phyloP scores from a whole-genome alignment of 2,888 invertebrate genomes.

The Bellardia bayeri region DNA sequence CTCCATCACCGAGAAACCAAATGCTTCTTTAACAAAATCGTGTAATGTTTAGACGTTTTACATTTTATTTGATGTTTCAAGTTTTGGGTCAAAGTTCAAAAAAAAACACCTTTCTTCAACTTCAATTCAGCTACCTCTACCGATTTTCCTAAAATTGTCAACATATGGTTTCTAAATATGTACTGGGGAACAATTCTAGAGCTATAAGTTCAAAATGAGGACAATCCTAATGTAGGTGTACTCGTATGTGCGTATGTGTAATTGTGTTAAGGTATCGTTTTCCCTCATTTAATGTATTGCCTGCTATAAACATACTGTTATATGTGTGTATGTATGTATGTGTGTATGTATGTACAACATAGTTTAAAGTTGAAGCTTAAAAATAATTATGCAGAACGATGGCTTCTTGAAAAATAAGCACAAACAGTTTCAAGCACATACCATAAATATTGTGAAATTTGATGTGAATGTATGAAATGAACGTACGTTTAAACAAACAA shows the following conservation, averaged over 20 bases:
- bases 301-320: neutral
- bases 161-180: too few relatives aligned
- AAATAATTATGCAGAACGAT: slow-evolving; percentile 72
- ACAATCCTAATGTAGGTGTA: neutral
- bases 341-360: neutral
- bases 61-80: too few relatives aligned
- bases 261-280: slow-evolving; percentile 49
- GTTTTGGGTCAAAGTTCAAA: too few relatives aligned
- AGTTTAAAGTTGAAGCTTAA: slow-evolving; percentile 69
- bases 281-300: slow-evolving; percentile 49
- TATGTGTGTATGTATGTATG: neutral
- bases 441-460: slow-evolving; percentile 64
- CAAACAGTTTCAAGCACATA: slow-evolving; percentile 64
- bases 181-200: too few relatives aligned
- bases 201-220: too few relatives aligned
- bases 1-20: too few relatives aligned
- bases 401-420: slow-evolving; percentile 69
- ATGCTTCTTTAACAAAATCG: too few relatives aligned
- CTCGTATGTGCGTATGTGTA: neutral
- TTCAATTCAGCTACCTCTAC: too few relatives aligned
- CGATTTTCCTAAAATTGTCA: too few relatives aligned
- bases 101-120: too few relatives aligned
- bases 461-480: slow-evolving; percentile 49
- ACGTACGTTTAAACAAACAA: slow-evolving; percentile 14
- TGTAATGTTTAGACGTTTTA: too few relatives aligned